A percentile compares a stretch with the other conserved stretches of the same genome.
Conservation (phyloP, 2,797 vertebrate genomes). For the Leuciscus waleckii region DNA sequence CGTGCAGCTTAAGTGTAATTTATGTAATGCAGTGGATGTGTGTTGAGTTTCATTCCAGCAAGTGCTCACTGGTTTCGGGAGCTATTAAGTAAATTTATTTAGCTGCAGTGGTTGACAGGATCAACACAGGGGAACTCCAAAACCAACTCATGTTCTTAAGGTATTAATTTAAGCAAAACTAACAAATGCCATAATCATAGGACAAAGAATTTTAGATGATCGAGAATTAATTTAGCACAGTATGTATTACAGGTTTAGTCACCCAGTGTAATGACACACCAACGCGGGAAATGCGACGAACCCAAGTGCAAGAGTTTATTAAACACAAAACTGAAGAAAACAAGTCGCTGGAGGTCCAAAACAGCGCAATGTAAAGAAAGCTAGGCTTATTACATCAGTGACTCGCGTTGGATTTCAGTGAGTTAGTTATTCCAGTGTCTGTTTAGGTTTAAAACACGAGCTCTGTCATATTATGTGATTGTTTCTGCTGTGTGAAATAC, state of each 20-base stretch:
- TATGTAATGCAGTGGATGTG: conserved; percentile 68
- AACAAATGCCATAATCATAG: neutral
- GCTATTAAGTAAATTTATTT: conserved; percentile 60
- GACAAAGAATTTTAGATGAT: neutral
- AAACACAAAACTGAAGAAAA: neutral
- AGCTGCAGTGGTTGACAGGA: conserved; percentile 42
- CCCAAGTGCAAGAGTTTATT: neutral
- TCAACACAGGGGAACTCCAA: neutral
- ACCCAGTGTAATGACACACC: neutral
- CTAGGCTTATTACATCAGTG: too few species aligned
- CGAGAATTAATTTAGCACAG: neutral
- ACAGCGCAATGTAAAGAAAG: too few species aligned
- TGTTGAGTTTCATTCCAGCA: conserved; percentile 59
- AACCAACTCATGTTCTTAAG: conserved; percentile 2
- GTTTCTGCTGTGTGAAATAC: too few species aligned
- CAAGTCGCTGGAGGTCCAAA: neutral
- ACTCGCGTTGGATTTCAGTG: too few species aligned
- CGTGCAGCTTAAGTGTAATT: conserved; percentile 76
- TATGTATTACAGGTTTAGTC: neutral
- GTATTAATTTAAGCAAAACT: neutral
- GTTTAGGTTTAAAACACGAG: too few species aligned
- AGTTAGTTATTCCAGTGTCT: too few species aligned
- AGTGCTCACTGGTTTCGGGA: conserved; percentile 60
- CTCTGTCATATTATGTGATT: too few species aligned
- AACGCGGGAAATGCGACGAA: neutral